Evolutionary conservation across 23 tunicate genomes (phyloP), one percentile per base, ranked within the genome.

Genomic region (Phallusia fumigata): DNA sequence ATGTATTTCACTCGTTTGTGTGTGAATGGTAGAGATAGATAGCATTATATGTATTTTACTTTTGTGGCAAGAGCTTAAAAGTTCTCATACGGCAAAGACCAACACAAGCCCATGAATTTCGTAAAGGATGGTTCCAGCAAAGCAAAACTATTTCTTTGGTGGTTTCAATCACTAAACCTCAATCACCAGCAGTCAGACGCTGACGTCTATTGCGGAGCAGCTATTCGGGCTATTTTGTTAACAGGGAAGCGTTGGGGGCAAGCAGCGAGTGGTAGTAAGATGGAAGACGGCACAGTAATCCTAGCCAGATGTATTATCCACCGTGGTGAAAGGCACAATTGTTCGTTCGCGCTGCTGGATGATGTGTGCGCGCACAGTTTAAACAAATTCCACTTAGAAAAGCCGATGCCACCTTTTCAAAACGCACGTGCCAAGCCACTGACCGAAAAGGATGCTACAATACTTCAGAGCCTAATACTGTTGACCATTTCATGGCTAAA

Each of bases 361-460:
- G 28, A 58, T 24, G 28, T 16, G 28, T 21, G 28, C 69, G 69
- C 69, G 1, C 69, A 11, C 69, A 24, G 69, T 24, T 24, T 24
- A 58, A 58, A 58, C 69, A 58, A 21, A 22, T 58, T 21, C 69
- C 69, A 58, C 69, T 58, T 58, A 58, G 69, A 58, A 58, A 58
- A 58, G 69, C 69, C 28, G 26, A 58, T 24, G 26, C 28, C 69
- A 21, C 69, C 69, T 58, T 58, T 58, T 58, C 28, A 58, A 58
- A n/a, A 58, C 69, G 16, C 69, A 58, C 69, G 69, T 58, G 69
- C 69, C 28, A 24, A 58, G 5, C 28, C 28, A 58, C 26, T 58
- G 13, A 1, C 26, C 28, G 28, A 58, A 58, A 58, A 16, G 69
- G 69, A 58, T 58, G 26, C 69, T 40, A 40, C 47, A 40, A 10